Percentiles rank a stretch among this genome's conserved stretches.
Evolutionary conservation across 2,888 invertebrate genomes (phyloP).

Genomic region (Rhogogaster chlorosoma): DNA sequence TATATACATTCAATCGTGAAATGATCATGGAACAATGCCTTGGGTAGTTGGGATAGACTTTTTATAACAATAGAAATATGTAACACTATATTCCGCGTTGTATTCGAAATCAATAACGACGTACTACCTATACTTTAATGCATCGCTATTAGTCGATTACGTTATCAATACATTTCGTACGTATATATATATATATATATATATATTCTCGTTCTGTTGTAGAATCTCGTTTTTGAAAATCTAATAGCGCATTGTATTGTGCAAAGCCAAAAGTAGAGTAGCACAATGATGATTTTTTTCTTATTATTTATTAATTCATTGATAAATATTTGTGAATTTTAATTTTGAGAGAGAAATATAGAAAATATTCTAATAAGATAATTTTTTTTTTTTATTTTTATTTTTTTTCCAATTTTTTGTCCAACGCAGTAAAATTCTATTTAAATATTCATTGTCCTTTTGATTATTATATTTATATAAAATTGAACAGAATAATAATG

Average conservation of each 20-base stretch:
- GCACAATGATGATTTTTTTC: not conserved
- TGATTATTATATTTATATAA: not conserved
- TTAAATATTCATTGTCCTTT: not conserved
- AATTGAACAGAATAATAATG: conserved; percentile 21
- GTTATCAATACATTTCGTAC: not conserved
- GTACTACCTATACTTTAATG: not conserved
- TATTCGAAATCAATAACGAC: conserved; percentile 7
- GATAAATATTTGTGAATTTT: too few species aligned
- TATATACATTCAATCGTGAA: conserved; percentile 52
- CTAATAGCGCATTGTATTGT: conserved; percentile 3
- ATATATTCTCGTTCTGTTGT: not conserved
- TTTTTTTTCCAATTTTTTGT: too few species aligned
- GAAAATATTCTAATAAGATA: conserved; percentile 17
- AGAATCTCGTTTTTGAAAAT: not conserved
- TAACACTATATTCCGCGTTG: not conserved
- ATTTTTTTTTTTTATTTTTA: too few species aligned
- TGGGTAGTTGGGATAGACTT: conserved; percentile 28
- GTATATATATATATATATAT: not conserved
- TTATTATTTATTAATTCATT: not conserved
- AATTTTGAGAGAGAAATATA: not conserved
- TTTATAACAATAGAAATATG: conserved; percentile 11
- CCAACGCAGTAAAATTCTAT: conserved; percentile 2
- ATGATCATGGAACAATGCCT: conserved; percentile 43
- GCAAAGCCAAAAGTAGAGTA: conserved; percentile 30
- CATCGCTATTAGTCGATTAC: conserved; percentile 13